Percentiles rank a stretch among this genome's conserved stretches.
phyloP scores from a whole-genome alignment of 92 coral and sea anemone genomes.

The Zoanthus sociatus region DNA sequence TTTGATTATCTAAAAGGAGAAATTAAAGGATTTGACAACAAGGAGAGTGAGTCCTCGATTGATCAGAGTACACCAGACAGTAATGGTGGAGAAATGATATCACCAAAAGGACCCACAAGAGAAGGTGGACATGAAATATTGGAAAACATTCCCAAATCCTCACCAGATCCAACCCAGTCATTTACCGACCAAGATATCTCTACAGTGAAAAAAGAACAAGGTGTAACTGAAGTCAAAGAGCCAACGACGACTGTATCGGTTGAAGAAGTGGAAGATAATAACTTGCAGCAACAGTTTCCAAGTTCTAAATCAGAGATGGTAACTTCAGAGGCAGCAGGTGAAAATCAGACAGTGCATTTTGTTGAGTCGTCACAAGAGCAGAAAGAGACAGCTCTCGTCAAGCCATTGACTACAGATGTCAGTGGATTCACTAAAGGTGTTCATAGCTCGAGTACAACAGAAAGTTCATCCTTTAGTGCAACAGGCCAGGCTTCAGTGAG shows the following conservation, averaged over 20 bases:
- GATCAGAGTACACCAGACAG: neutral
- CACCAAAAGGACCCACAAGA: neutral
- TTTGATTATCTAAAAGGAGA: constrained; percentile 63
- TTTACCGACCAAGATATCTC: neutral
- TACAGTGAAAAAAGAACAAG: neutral
- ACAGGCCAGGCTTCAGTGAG: neutral
- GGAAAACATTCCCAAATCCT: neutral
- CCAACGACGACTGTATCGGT: neutral
- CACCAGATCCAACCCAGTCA: neutral
- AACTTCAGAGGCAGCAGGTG: neutral
- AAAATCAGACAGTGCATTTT: neutral
- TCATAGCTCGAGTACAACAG: neutral
- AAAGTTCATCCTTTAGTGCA: constrained; percentile 1
- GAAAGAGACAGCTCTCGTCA: neutral
- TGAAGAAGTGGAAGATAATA: neutral
- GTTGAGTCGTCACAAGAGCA: neutral
- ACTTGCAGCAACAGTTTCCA: neutral
- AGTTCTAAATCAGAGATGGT: neutral
- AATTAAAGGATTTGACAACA: neutral
- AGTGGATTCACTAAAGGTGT: neutral
- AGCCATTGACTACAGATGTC: neutral
- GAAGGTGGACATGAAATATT: neutral
- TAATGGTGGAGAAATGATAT: neutral
- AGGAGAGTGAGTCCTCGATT: neutral
- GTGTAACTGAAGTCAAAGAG: neutral